A percentile compares a stretch with the other conserved stretches of the same genome.
Evolutionary conservation across 2,888 invertebrate genomes (phyloP).

Genomic region (Xanthostigma xanthostigma): DNA sequence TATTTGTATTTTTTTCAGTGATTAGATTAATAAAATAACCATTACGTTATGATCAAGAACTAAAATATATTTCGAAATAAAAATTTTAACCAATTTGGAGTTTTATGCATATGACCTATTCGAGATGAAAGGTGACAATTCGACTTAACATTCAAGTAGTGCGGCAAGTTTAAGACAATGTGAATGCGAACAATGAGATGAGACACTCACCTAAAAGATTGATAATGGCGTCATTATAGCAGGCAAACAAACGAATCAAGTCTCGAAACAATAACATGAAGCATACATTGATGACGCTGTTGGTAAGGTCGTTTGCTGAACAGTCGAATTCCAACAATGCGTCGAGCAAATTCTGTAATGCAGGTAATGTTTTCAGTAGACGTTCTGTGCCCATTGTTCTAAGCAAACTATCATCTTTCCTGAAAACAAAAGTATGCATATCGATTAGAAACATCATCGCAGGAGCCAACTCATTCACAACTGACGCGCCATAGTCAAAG

Average conservation of each 20-base stretch:
- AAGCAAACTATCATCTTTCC: slow-evolving; percentile 92
- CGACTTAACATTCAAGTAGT: too few relatives aligned
- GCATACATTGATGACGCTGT: slow-evolving; percentile 74
- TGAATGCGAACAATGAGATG: neutral
- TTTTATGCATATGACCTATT: too few relatives aligned
- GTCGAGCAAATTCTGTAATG: slow-evolving; percentile 90
- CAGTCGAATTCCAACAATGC: slow-evolving; percentile 94
- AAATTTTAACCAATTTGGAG: too few relatives aligned
- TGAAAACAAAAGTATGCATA: slow-evolving; percentile 26
- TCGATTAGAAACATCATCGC: neutral
- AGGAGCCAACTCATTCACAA: too few relatives aligned
- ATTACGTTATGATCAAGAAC: too few relatives aligned
- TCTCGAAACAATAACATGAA: slow-evolving; percentile 75
- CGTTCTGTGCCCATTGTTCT: slow-evolving; percentile 97
- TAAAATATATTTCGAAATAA: too few relatives aligned
- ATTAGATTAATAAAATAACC: too few relatives aligned
- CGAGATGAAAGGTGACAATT: too few relatives aligned
- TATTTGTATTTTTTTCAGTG: too few relatives aligned
- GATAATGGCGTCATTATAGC: slow-evolving; percentile 99
- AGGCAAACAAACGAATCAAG: slow-evolving; percentile 85
- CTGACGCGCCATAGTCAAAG: neutral
- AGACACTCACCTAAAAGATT: slow-evolving; percentile 63
- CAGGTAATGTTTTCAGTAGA: slow-evolving; percentile 88
- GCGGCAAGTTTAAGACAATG: too few relatives aligned
- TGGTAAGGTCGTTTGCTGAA: slow-evolving; percentile 89